Evolutionary conservation across 2,797 vertebrate species (phyloP).

Genomic region (Pygocentrus nattereri): DNA sequence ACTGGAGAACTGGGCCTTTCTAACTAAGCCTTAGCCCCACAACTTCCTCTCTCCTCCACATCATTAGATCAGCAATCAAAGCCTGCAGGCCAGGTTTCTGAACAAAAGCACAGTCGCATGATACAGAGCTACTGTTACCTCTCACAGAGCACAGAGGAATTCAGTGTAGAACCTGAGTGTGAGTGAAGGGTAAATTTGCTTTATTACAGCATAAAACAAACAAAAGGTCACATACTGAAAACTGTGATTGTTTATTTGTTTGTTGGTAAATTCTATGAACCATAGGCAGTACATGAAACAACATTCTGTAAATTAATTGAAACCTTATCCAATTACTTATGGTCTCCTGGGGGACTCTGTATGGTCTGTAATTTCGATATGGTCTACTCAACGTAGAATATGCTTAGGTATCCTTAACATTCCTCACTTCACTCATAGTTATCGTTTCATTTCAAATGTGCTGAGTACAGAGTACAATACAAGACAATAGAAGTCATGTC

Average conservation of each 20-base stretch:
- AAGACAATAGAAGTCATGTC: too few species aligned
- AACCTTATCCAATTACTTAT: too few species aligned
- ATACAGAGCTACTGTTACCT: constrained; percentile 25
- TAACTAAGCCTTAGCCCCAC: constrained; percentile 33
- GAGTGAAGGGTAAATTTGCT: neutral
- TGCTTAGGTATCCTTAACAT: too few species aligned
- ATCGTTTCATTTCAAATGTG: too few species aligned
- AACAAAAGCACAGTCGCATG: constrained; percentile 28
- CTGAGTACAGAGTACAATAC: too few species aligned
- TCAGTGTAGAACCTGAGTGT: neutral
- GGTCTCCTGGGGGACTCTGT: too few species aligned
- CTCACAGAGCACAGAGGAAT: constrained; percentile 2
- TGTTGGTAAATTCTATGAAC: neutral
- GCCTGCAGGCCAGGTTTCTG: constrained; percentile 30
- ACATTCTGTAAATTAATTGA: too few species aligned
- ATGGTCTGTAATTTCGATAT: too few species aligned
- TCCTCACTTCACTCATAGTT: too few species aligned
- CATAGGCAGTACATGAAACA: neutral
- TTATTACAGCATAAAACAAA: constrained; percentile 9
- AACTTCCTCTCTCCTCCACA: constrained; percentile 36
- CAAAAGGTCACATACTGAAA: neutral
- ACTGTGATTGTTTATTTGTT: neutral
- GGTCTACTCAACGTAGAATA: too few species aligned
- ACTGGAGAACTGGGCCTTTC: constrained; percentile 29
- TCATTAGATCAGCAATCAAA: constrained; percentile 55